Evolutionary conservation across 2,888 invertebrate genomes (phyloP), one percentile per base, ranked within the genome.

Genomic region (Acrocera orbiculus): DNA sequence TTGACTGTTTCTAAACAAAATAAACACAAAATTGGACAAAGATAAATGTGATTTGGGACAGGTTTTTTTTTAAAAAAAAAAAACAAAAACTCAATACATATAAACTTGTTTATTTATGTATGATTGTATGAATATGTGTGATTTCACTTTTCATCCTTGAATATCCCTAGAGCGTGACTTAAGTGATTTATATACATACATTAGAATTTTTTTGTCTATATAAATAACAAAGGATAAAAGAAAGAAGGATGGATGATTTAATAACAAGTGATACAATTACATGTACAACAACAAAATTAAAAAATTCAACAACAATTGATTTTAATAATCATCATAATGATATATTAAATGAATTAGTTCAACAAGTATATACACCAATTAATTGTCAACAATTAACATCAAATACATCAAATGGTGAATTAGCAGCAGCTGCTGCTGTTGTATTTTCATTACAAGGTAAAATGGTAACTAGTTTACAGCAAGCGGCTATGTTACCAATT

Each of bases 381-480:
- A n/a, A n/a, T n/a, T n/a, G n/a, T n/a, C n/a, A n/a, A n/a, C n/a
- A n/a, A n/a, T n/a, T n/a, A 27, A 32, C 40, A 38, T 38, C 38
- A 35, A 39, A 30, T n/a, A 48, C 53, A 27, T 56, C 61, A 58
- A 54, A 66, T 59, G 51, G 66, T 62, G 59, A 70, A 65, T 49
- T 72, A 62, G 57, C 64, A 40, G 62, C 63, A 25, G 61, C 63
- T 34, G 73, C 73, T 30, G 70, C 75, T 44, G 81, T 83, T 31
- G 80, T 82, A 22, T 65, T 83, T 43, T 78, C 81, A 10, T 63
- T 85, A 32, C 85, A 86, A 59, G 81, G 79, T 51, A 81, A 83
- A 7, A 76, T 86, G 69, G 76, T 85, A 62, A 79, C 75, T 48
- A 81, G 83, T 8, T 61, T 85, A 43, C 83, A 83, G 54, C 79